phyloP scores from a whole-genome alignment of 2,888 invertebrate species.

The Eupithecia pulchellata region DNA sequence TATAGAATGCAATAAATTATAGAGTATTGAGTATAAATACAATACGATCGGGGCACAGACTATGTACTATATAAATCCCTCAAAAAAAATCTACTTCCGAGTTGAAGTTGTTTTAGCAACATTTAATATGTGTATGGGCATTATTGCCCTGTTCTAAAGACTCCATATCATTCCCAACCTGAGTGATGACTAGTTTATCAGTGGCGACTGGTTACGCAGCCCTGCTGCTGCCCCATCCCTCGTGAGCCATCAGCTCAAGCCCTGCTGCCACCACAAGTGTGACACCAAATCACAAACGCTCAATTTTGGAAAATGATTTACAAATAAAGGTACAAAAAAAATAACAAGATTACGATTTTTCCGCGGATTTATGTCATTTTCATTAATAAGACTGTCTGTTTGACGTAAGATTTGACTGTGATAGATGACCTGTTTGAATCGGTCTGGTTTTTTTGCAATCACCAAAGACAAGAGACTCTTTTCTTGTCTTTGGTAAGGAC shows the following conservation, averaged over 20 bases:
- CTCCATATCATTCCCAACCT: not conserved
- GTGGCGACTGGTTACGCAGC: not conserved
- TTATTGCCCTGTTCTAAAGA: not conserved
- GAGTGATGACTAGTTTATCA: not conserved
- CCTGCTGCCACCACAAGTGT: not conserved
- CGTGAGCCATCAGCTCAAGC: not conserved
- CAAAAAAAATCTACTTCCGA: no score
- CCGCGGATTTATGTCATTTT: conserved; percentile 6
- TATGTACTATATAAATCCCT: no score
- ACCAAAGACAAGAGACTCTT: no score
- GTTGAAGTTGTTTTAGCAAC: no score
- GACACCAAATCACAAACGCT: not conserved
- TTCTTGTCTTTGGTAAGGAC: no score
- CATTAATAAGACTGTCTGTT: not conserved
- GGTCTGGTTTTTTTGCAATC: no score
- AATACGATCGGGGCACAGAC: no score
- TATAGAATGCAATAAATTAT: no score
- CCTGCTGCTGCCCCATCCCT: not conserved
- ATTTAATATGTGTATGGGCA: no score
- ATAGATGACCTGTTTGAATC: not conserved
- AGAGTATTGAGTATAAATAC: no score
- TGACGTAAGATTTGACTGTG: not conserved
- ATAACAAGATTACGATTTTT: not conserved
- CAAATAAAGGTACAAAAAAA: not conserved
- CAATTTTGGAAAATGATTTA: not conserved